phyloP scores from a whole-genome alignment of 2,888 invertebrate species.

The Plutella xylostella region DNA sequence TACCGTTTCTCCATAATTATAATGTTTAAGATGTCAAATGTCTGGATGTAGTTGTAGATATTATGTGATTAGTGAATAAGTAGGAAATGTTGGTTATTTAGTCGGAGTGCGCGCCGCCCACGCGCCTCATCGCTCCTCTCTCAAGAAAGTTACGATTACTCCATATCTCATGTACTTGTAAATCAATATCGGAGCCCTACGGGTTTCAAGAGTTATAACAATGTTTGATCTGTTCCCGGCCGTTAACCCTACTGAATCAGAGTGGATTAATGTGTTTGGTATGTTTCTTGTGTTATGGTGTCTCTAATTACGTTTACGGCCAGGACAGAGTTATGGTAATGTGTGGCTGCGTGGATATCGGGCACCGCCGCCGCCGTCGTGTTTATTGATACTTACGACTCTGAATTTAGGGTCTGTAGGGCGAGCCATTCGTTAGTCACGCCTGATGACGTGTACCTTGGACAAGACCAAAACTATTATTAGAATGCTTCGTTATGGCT shows the following conservation, averaged over 20 bases:
- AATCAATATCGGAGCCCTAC: constrained; percentile 37
- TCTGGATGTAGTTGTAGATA: not conserved
- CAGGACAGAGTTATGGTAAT: constrained; percentile 60
- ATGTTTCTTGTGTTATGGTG: constrained; percentile 51
- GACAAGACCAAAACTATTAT: constrained; percentile 64
- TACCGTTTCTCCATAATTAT: constrained; percentile 19
- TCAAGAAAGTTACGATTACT: constrained; percentile 37
- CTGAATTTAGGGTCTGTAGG: constrained; percentile 69
- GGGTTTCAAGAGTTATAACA: constrained; percentile 26
- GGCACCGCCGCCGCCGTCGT: constrained; percentile 36
- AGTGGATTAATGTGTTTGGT: constrained; percentile 59
- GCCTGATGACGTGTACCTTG: constrained; percentile 70
- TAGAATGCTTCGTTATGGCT: constrained; percentile 43
- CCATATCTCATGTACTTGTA: constrained; percentile 31
- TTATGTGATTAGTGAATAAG: constrained; percentile 1
- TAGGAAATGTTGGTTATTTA: not conserved
- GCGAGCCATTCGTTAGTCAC: constrained; percentile 70
- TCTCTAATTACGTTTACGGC: constrained; percentile 62
- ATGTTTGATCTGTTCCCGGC: constrained; percentile 42
- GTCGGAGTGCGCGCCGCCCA: constrained; percentile 29
- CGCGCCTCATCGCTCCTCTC: constrained; percentile 28
- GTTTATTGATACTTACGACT: constrained; percentile 65
- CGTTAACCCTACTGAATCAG: constrained; percentile 53
- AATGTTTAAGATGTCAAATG: constrained; percentile 13
- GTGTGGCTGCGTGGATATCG: constrained; percentile 52